Percentiles rank a stretch among this genome's conserved stretches.
Conservation (phyloP, 2,888 invertebrate genomes). For the Digitonthophagus gazella region DNA sequence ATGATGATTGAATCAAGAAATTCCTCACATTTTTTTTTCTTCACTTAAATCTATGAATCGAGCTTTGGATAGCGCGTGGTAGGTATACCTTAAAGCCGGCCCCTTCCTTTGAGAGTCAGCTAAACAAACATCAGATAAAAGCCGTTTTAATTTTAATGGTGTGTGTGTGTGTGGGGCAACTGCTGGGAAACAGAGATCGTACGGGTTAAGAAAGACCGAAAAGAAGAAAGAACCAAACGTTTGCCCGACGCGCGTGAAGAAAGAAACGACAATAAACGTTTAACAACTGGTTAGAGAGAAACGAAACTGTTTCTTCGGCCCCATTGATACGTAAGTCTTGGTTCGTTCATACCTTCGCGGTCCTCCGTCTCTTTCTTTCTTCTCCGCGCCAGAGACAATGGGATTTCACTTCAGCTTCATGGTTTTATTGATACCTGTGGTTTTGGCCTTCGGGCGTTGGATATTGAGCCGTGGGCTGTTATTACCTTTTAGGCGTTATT, state of each 20-base stretch:
- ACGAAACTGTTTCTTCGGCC: not conserved
- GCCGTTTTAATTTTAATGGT: constrained; percentile 16
- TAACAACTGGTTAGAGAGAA: not conserved
- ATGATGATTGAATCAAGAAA: no score
- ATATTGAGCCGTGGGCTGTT: not conserved
- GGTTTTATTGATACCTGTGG: not conserved
- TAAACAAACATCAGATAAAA: constrained; percentile 16
- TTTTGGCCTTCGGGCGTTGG: not conserved
- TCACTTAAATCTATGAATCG: not conserved
- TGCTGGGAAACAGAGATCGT: not conserved
- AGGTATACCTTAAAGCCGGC: not conserved
- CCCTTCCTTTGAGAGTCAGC: constrained; percentile 10
- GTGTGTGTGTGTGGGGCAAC: not conserved
- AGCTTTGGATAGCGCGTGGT: not conserved
- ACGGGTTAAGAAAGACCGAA: not conserved
- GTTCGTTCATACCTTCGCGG: not conserved
- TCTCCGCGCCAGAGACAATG: not conserved
- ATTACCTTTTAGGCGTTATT: not conserved
- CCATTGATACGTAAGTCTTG: not conserved
- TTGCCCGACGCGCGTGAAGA: not conserved
- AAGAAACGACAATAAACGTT: not conserved
- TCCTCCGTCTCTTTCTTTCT: not conserved
- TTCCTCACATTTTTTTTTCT: no score
- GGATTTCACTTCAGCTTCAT: not conserved
- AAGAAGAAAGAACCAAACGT: not conserved